Evolutionary conservation across 2,888 invertebrate genomes (phyloP).

Genomic region (Harpalus rufipes): DNA sequence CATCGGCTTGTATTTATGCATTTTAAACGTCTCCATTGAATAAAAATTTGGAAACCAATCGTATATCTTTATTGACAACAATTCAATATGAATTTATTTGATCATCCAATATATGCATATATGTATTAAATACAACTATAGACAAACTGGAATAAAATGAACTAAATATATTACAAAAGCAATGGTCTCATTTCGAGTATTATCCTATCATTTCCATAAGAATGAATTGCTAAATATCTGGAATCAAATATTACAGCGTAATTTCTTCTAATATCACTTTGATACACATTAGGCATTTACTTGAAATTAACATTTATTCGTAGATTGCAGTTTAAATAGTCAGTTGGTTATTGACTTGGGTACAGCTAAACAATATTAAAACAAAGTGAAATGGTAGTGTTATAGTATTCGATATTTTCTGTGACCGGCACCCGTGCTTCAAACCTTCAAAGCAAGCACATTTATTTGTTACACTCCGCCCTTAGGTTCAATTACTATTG

Average conservation of each 20-base stretch:
- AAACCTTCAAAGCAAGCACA: conserved; percentile 39
- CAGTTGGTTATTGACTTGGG: conserved; percentile 11
- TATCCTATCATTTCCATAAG: conserved; percentile 38
- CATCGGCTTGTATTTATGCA: too few species aligned
- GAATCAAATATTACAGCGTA: conserved; percentile 49
- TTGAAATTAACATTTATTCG: conserved; percentile 38
- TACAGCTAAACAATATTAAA: conserved; percentile 28
- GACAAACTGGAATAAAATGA: not conserved
- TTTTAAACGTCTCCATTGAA: too few species aligned
- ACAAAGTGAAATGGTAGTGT: conserved; percentile 35
- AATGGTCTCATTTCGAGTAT: conserved; percentile 18
- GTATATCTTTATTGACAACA: not conserved
- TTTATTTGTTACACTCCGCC: conserved; percentile 1
- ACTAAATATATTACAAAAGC: conserved; percentile 16
- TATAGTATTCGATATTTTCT: conserved; percentile 29
- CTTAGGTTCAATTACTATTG: conserved; percentile 35
- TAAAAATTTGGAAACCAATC: too few species aligned
- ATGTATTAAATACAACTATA: conserved; percentile 9
- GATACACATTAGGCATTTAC: conserved; percentile 48
- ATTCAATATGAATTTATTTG: not conserved
- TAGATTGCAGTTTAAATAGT: conserved; percentile 3
- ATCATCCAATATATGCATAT: not conserved
- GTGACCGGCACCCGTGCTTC: conserved; percentile 28
- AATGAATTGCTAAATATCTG: conserved; percentile 42
- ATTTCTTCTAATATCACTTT: conserved; percentile 58